phyloP scores from a whole-genome alignment of 2,888 invertebrate genomes.

The Andrena bicolor region DNA sequence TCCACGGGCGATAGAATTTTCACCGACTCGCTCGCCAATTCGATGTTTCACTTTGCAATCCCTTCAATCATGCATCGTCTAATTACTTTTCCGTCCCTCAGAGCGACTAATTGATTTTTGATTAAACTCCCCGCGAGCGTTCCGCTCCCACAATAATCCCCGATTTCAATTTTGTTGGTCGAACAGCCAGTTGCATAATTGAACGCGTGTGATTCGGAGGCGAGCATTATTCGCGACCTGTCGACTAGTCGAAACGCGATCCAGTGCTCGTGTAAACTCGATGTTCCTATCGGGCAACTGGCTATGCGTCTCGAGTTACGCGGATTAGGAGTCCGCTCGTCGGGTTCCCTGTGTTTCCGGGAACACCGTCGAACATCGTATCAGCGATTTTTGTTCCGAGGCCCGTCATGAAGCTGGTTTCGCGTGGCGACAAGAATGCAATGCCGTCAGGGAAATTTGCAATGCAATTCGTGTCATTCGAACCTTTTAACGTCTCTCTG shows the following conservation, averaged over 20 bases:
- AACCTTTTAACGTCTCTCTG: background rate
- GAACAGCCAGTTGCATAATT: constrained; percentile 43
- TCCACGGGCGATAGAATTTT: constrained; percentile 4
- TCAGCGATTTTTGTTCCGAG: constrained; percentile 50
- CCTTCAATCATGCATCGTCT: constrained; percentile 37
- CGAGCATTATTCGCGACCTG: constrained; percentile 42
- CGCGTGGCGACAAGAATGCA: constrained; percentile 12
- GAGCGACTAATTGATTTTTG: constrained; percentile 44
- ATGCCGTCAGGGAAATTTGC: background rate
- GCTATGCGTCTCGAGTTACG: constrained; percentile 65
- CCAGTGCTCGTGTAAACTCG: constrained; percentile 62
- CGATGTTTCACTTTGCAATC: background rate
- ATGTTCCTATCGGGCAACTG: constrained; percentile 53
- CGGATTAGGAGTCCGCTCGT: constrained; percentile 54
- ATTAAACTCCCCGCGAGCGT: constrained; percentile 28
- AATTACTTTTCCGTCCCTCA: constrained; percentile 39
- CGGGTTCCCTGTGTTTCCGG: constrained; percentile 62
- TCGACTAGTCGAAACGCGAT: constrained; percentile 62
- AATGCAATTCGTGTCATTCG: background rate
- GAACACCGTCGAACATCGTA: constrained; percentile 49
- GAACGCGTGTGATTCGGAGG: constrained; percentile 32
- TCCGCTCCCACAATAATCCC: background rate
- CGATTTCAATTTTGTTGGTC: constrained; percentile 36
- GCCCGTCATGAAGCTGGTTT: background rate
- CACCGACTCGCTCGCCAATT: background rate